Conservation (phyloP, 2,113 vertebrate genomes). For the Callaeas wilsoni region DNA sequence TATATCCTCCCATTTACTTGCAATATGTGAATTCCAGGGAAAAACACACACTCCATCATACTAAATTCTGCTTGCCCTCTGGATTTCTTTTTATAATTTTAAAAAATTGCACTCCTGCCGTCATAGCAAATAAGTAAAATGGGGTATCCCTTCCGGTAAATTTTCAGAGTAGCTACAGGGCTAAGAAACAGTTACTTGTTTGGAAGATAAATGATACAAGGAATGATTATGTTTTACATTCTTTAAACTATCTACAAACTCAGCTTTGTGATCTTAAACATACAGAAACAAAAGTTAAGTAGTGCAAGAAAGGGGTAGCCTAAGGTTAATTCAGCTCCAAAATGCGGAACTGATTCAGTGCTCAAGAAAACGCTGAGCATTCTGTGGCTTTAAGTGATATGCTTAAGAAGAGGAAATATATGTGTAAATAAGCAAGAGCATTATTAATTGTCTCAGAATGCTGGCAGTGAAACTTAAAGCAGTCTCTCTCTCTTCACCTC, state of each 20-base stretch:
- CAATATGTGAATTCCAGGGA: background rate
- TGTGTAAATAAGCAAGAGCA: background rate
- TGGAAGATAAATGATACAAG: background rate
- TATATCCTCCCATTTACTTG: background rate
- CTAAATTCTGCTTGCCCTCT: background rate
- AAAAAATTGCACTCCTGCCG: accelerated
- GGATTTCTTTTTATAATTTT: background rate
- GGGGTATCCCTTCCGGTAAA: background rate
- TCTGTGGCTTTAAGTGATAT: background rate
- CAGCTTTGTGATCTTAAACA: background rate
- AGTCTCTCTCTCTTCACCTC: background rate
- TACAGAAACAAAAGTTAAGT: background rate
- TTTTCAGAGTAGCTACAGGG: background rate
- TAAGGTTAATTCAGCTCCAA: slow-evolving; percentile 24
- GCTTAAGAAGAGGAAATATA: background rate
- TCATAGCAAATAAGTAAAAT: background rate
- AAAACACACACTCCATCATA: background rate
- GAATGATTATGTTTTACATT: background rate
- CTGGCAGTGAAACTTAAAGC: slow-evolving; percentile 27
- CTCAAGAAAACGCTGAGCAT: background rate
- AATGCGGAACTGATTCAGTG: background rate
- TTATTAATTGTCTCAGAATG: slow-evolving; percentile 10
- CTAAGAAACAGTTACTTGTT: background rate
- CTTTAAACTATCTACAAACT: background rate
- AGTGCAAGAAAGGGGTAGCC: background rate